These are phyloP conservation scores for Dromiciops gliroides DNA, from an alignment of 2,113 vertebrate species.

Conservation along the genomic window DNA sequence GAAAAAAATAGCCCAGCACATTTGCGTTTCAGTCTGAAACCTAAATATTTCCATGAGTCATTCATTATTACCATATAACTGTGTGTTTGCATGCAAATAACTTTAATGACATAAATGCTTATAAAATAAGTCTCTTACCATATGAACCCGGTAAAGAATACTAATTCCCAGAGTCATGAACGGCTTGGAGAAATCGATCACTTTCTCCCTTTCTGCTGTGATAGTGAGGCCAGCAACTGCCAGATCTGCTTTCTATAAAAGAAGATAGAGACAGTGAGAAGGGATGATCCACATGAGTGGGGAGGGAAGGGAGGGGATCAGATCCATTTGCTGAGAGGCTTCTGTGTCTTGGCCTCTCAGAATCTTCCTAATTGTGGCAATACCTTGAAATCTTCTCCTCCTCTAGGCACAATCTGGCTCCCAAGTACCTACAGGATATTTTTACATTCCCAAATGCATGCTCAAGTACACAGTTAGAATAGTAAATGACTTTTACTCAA, in stretches of 20 bases:
- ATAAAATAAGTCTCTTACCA: conserved; percentile 90
- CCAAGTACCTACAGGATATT: background rate
- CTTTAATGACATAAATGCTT: conserved; percentile 73
- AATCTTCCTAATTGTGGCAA: background rate
- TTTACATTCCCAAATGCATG: background rate
- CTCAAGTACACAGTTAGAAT: background rate
- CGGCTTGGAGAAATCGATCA: conserved; percentile 99
- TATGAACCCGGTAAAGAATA: conserved; percentile 97
- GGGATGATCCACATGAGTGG: background rate
- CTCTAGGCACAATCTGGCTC: background rate
- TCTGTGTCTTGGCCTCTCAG: background rate
- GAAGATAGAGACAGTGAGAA: conserved; percentile 43
- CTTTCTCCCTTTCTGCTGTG: conserved; percentile 96
- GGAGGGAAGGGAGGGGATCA: background rate
- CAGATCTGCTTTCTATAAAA: conserved; percentile 95
- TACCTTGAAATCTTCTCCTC: background rate
- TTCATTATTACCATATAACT: conserved; percentile 71
- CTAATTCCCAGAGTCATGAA: conserved; percentile 99
- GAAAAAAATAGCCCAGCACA: conserved; percentile 65
- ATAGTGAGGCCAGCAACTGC: conserved; percentile 97
- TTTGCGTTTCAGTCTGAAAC: conserved; percentile 77
- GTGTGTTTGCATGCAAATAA: conserved; percentile 78
- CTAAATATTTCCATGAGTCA: conserved; percentile 78
- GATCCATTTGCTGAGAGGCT: background rate
- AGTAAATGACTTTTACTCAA: background rate